Evolutionary conservation across 2,113 vertebrate species (phyloP).

Genomic region (Geococcyx californianus): DNA sequence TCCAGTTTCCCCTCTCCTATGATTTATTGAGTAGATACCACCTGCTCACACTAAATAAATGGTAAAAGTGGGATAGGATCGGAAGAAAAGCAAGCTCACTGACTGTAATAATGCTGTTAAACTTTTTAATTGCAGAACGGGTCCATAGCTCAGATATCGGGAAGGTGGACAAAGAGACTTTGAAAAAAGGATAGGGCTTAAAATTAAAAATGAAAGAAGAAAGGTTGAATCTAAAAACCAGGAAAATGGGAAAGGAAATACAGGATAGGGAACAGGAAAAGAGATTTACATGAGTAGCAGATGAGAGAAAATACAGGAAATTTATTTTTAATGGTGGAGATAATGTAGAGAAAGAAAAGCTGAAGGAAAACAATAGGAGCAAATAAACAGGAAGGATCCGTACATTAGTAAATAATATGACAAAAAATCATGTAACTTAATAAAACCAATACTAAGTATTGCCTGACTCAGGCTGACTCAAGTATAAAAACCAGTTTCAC

Average conservation of each 20-base stretch:
- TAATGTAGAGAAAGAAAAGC: background rate
- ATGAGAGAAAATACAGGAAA: background rate
- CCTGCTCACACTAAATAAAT: background rate
- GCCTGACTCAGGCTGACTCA: background rate
- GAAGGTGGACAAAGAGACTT: background rate
- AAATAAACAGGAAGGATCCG: background rate
- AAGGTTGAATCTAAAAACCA: background rate
- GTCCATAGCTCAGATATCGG: background rate
- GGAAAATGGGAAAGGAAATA: background rate
- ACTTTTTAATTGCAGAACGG: background rate
- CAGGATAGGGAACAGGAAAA: background rate
- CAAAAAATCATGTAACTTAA: background rate
- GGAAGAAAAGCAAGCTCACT: background rate
- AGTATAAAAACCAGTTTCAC: background rate
- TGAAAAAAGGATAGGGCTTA: background rate
- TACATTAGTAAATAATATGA: background rate
- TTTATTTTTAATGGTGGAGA: background rate
- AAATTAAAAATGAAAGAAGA: background rate
- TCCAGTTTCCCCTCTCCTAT: background rate
- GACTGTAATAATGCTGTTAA: background rate
- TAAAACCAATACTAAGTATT: background rate
- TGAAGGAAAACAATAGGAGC: background rate
- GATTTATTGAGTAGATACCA: constrained; percentile 1
- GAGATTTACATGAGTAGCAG: background rate
- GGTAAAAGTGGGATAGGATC: background rate